phyloP scores from a whole-genome alignment of 1,140 invertebrate genomes.

The Apis laboriosa region DNA sequence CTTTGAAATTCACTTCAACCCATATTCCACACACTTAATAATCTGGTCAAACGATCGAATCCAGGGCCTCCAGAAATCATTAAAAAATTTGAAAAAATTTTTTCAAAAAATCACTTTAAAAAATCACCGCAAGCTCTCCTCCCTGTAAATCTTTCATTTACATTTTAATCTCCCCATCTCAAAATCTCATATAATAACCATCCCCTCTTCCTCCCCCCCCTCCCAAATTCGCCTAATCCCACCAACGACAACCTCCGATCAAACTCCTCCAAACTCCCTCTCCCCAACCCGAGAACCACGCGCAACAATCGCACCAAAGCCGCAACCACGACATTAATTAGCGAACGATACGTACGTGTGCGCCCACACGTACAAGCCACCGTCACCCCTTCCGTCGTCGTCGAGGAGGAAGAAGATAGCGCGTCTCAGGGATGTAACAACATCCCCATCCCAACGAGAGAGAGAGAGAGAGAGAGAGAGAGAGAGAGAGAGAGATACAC shows the following conservation, averaged over 20 bases:
- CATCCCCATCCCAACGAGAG: background rate
- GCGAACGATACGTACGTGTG: background rate
- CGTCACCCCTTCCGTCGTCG: background rate
- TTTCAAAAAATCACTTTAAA: no score
- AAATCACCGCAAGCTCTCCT: no score
- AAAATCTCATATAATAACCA: no score
- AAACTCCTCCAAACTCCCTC: background rate
- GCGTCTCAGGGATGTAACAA: slow-evolving; percentile 38
- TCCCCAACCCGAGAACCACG: background rate
- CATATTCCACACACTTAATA: no score
- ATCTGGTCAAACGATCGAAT: no score
- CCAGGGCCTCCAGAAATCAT: no score
- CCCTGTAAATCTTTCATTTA: no score
- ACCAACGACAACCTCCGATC: background rate
- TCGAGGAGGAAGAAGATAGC: slow-evolving; percentile 27
- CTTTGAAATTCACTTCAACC: no score
- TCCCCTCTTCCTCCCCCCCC: no score
- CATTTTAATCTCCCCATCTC: no score
- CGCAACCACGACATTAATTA: slow-evolving; percentile 49
- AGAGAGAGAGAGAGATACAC: slow-evolving; percentile 33
- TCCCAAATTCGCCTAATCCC: no score
- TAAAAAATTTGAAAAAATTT: no score
- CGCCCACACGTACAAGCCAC: slow-evolving; percentile 29
- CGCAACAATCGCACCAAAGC: background rate
- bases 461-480: slow-evolving; percentile 36